Evolutionary conservation across 2,888 invertebrate genomes (phyloP), one percentile per base, ranked within the genome.

Genomic region (Lamproptera curius): DNA sequence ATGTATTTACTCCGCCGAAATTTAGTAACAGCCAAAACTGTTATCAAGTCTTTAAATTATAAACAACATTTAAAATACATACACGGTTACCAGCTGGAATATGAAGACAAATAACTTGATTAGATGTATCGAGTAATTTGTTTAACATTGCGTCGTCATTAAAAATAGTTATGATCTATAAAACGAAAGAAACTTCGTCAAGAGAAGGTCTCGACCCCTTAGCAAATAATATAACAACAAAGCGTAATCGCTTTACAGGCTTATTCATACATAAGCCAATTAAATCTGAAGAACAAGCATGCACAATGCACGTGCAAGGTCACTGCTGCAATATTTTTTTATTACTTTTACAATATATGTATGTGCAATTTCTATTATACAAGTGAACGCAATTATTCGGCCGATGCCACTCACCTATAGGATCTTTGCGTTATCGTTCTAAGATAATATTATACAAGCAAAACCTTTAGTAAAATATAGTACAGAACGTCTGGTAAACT

Each of bases 261-360:
- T 45, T 50, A 44, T 44, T 44, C 45, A 50, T 50, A 45, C 44
- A 45, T 42, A 50, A 50, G 44, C 49, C 49, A 49, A 49, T 49
- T 44, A 44, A 49, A 49, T 44, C 49, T 44, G 49, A 49, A 44
- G 40, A 44, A 36, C 43, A 36, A 23, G 28, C 50, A 50, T 46
- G 46, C 45, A 46, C 26, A 16, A 42, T 37, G 33, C 45, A 45
- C 45, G 45, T 50, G 50, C 46, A 45, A 50, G 37, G 38, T 50
- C 42, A 33, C 17, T 20, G 33, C 28, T 35, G 31, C 33, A 11
- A 46, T 46, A 42, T 31, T 42, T 46, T n/a, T 51, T 51, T 46
- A 42, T 39, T 39, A 46, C 33, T 42, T 16, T 39, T 40, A 42
- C 39, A 38, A 33, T 16, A 37, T 42, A 42, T 46, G 37, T 38